Conservation (phyloP, 53 echinoderm and acorn worm species). For the Actinopyga echinites region DNA sequence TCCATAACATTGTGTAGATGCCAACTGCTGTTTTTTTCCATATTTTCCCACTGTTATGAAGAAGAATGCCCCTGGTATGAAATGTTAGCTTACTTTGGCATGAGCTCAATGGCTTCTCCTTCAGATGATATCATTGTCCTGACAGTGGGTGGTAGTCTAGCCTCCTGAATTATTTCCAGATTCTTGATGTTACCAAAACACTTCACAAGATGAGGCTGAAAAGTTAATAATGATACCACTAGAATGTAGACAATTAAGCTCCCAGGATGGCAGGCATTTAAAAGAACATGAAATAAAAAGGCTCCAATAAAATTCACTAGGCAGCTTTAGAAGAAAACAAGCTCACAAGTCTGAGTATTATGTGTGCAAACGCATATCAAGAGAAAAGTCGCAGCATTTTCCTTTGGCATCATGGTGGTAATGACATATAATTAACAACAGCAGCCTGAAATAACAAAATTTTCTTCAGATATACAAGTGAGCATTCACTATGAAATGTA, state of each 20-base stretch:
- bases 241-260: not conserved
- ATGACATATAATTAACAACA: no score
- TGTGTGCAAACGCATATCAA: no score
- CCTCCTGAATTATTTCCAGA: constrained; percentile 82
- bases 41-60: no score
- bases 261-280: not conserved
- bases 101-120: constrained; percentile 77
- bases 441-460: no score
- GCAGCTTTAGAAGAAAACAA: not conserved
- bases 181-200: constrained; percentile 98
- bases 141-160: constrained; percentile 90
- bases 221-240: no score
- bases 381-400: no score
- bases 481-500: no score
- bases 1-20: no score
- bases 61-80: no score
- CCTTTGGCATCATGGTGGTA: no score
- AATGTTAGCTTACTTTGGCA: constrained; percentile 81
- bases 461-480: no score
- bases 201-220: constrained; percentile 94
- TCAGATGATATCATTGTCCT: constrained; percentile 96
- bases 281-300: not conserved
- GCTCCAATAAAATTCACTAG: not conserved
- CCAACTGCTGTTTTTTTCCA: no score
- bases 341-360: not conserved